These are phyloP conservation scores for Struthidea cinerea DNA, from an alignment of 2,113 vertebrate genomes.

Conservation along the genomic window DNA sequence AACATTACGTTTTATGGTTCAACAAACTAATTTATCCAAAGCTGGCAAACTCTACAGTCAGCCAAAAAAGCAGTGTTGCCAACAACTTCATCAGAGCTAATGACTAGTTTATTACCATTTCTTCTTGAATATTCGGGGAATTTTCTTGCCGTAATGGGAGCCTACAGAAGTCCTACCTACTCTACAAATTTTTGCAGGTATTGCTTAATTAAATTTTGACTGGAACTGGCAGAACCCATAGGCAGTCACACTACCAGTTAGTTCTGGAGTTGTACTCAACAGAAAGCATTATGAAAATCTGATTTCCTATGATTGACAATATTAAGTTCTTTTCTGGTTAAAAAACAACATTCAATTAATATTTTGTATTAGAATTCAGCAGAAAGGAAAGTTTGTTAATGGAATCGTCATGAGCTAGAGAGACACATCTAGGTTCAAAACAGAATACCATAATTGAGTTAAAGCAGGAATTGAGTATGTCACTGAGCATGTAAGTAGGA, in stretches of 20 bases:
- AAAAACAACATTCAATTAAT: neutral
- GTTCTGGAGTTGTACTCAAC: neutral
- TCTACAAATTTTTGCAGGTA: neutral
- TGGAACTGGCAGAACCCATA: neutral
- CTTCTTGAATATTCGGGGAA: neutral
- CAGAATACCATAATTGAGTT: neutral
- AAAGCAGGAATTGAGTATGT: neutral
- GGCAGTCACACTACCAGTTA: neutral
- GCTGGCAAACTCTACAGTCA: neutral
- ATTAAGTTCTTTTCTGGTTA: neutral
- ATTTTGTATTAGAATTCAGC: neutral
- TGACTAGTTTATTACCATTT: neutral
- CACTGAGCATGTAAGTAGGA: neutral
- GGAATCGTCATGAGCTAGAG: neutral
- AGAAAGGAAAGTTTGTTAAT: neutral
- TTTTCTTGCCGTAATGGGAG: neutral
- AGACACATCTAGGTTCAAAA: neutral
- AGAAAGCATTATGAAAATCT: neutral
- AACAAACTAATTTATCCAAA: neutral
- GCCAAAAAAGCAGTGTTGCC: neutral
- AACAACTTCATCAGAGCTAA: neutral
- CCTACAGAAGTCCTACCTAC: neutral
- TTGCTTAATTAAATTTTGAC: neutral
- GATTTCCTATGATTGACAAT: neutral
- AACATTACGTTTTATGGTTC: accelerated